Percentiles rank a stretch among this genome's conserved stretches.
phyloP scores from a whole-genome alignment of 2,113 vertebrate species.

The Channa maculata region DNA sequence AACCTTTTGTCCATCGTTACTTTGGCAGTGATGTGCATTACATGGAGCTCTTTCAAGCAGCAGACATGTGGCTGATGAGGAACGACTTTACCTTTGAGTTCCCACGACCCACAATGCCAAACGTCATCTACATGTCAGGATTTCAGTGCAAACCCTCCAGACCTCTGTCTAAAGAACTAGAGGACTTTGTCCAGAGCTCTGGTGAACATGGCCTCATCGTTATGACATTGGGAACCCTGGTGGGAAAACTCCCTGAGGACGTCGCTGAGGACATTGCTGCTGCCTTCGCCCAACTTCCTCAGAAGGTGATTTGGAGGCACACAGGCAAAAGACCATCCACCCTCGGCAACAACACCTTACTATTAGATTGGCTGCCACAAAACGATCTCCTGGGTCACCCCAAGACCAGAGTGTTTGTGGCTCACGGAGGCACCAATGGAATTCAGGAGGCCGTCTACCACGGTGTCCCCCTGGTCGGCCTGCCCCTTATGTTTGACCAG shows the following conservation, averaged over 20 bases:
- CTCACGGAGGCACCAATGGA: constrained; percentile 77
- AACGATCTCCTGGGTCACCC: constrained; percentile 74
- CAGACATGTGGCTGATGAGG: constrained; percentile 78
- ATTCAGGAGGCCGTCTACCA: constrained; percentile 75
- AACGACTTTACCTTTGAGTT: constrained; percentile 76
- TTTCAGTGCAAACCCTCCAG: constrained; percentile 77
- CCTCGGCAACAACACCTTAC: constrained; percentile 66
- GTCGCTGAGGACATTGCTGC: constrained; percentile 62
- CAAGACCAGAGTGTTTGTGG: constrained; percentile 70
- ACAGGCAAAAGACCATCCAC: constrained; percentile 65
- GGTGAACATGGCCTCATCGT: constrained; percentile 73
- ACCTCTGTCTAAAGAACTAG: constrained; percentile 65
- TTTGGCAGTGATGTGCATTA: constrained; percentile 67
- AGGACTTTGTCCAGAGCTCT: constrained; percentile 67
- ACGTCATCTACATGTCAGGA: constrained; percentile 72
- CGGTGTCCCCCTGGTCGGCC: constrained; percentile 65
- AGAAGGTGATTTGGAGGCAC: constrained; percentile 73
- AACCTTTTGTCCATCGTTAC: constrained; percentile 61
- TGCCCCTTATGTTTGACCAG: constrained; percentile 76
- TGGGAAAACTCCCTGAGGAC: constrained; percentile 66
- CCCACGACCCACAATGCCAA: constrained; percentile 76
- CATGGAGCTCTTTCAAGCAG: constrained; percentile 73
- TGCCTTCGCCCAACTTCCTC: constrained; percentile 70
- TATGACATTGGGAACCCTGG: constrained; percentile 72
- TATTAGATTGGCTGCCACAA: constrained; percentile 74